Evolutionary conservation across 2,113 vertebrate species (phyloP), one percentile per base, ranked within the genome.

Genomic region (Elephantulus edwardii): DNA sequence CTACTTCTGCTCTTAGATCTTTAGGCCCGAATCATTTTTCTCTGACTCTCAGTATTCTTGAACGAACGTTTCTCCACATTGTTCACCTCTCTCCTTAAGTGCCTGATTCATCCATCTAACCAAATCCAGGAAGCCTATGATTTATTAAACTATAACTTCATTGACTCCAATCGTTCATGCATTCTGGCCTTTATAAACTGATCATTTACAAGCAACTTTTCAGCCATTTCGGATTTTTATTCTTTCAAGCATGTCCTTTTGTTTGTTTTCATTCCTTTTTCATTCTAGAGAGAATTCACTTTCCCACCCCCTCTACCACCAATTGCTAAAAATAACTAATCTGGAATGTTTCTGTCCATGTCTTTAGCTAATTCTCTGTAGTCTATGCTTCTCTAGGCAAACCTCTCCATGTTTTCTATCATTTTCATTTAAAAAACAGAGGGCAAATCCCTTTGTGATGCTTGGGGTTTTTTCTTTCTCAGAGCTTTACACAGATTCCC

Each of bases 21-120:
- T 85, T 24, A 92, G 76, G 44, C 3, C 12, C 44, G 77, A 86
- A 83, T 42, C 13, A 17, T 88, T 90, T 94, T 95, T 92, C 26
- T 68, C 58, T 85, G 68, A 64, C 35, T 48, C 14, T 38, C 70
- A 30, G 26, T 64, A 83, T 90, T 91, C 62, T 92, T 84, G 24
- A 17, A 56, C 88, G 54, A 92, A 80, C 20, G 48, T 96, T 56
- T 70, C 26, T 26, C 54, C 64, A 83, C 87, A 89, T 46, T 42
- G 46, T 92, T 35, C 35, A 50, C 54, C 83, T 88, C 56, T 64
- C 0, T 4, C 35, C 5, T 86, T 70, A 44, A 71, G 44, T 7
- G 42, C 40, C 68, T 76, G 54, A 88, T 68, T 56, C 40, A 62
- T 17, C 33, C 33, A 58, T 85, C 60, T 92, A 85, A 66, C 52